Evolutionary conservation across 2,113 vertebrate species (phyloP), one percentile per base, ranked within the genome.

Genomic region (Garra rufa): DNA sequence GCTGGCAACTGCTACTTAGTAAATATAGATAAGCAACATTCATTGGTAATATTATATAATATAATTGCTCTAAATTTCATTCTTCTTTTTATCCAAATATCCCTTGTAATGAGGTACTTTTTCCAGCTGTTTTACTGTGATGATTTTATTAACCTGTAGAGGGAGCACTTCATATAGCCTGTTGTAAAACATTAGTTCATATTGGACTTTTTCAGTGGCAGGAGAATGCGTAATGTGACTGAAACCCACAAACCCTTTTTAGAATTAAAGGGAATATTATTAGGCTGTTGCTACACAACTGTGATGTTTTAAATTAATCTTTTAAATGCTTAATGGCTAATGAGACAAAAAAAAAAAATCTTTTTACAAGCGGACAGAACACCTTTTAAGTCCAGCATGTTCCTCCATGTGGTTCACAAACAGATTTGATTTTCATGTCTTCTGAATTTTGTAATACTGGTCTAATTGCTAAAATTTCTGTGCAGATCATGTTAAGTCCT

Each of bases 1-100:
- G 87, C 88, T 88, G 88, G 83, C 88, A 90, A 89, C 91, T 89
- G 82, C 88, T 76, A 82, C 79, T 88, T 13, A 70, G 85, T 89
- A 88, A 76, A 88, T 75, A 76, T 85, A 87, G 75, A 84, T 24
- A 59, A 80, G 52, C 38, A 65, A 78, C 70, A 65, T 83, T 44
- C 28, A 83, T 77, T 63, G 15, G 57, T 69, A 73, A 67, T 74
- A 71, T 80, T 74, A 76, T 77, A 74, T 80, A 44, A 84, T 85
- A 85, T 85, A 83, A 87, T 86, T 83, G 76, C 82, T 78, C 70
- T 50, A 78, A 59, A 82, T 82, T 57, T 28, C 71, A 88, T 71
- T 55, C 59, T 71, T 44, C 59, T 65, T 86, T 84, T 52, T 81
- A 48, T 9, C 70, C 38, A 24, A 15, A 65, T 75, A 41, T 80